Evolutionary conservation across 2,888 invertebrate genomes (phyloP).

Genomic region (Athrips mouffetella): DNA sequence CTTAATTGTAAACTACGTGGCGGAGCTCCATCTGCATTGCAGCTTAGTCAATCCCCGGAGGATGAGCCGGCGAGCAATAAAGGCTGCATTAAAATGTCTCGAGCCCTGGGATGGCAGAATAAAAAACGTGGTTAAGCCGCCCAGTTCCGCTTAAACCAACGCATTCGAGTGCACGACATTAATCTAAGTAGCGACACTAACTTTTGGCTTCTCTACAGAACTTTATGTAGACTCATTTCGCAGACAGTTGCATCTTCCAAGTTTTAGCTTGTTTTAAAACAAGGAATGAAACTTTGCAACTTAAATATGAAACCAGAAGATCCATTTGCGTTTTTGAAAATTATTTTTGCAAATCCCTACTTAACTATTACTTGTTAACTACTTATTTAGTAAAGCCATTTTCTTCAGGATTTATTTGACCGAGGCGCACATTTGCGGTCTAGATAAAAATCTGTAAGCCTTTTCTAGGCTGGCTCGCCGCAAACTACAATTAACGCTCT

Average conservation of each 20-base stretch:
- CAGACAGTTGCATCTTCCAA: conserved; percentile 17
- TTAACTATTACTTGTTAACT: conserved; percentile 2
- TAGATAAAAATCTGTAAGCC: conserved; percentile 38
- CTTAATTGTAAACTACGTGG: conserved; percentile 20
- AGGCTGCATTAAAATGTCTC: conserved; percentile 39
- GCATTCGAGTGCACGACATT: conserved; percentile 35
- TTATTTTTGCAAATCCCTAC: conserved; percentile 5
- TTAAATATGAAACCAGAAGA: conserved; percentile 2
- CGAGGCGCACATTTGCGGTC: conserved; percentile 34
- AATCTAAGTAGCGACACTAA: conserved; percentile 35
- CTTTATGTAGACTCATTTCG: conserved; percentile 24
- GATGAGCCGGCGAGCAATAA: conserved; percentile 31
- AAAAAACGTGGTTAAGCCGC: conserved; percentile 36
- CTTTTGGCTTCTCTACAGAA: conserved; percentile 26
- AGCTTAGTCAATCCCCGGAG: conserved; percentile 35
- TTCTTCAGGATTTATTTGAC: conserved; percentile 29
- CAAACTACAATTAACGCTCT: conserved; percentile 44
- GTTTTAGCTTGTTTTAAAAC: conserved; percentile 1
- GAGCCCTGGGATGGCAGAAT: conserved; percentile 35
- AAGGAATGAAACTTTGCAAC: conserved; percentile 3
- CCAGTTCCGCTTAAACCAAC: conserved; percentile 30
- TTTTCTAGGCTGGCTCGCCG: conserved; percentile 29
- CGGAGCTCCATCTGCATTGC: conserved; percentile 38
- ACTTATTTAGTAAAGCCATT: conserved; percentile 1
- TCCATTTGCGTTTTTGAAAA: conserved; percentile 3